Base-by-base conservation (phyloP, 2,113 vertebrate species). In the Dromaius novaehollandiae region DNA sequence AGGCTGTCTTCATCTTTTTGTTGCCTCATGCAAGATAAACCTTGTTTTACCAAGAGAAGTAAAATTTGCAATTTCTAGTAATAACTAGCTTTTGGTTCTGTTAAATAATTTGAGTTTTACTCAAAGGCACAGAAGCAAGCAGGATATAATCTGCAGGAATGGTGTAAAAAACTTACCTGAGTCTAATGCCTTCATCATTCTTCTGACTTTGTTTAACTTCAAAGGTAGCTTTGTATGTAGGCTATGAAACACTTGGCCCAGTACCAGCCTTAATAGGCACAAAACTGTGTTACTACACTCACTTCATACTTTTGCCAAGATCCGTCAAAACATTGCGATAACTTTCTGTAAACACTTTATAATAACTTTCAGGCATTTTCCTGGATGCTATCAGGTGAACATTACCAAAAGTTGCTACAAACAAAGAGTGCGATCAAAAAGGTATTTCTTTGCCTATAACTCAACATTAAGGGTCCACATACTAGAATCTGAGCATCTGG, bases 381-480 rank as follows among this genome's bases (percentile, higher is more conserved):
- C 13, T 63, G 53, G 18, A 7, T 76, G 15, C 81, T 77, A 26
- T 13, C 22, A 0, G 17, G 0, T 64, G 53, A 77, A 18, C 16
- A 21, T 46, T 79, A 44, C 26, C 48, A 79, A 16, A 20, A 77
- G 17, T 38, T 88, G 9, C 13, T 74, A 48, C 26, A 76, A 50
- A 73, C 34, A 38, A 66, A 65, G 22, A 66, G 18, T 38, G 28
- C 38, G 73, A 3, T 40, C 58, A n/a, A 70, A 88, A 80, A 66
- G 12, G 30, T 70, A 12, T 77, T 91, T 88, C 38, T 36, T 20
- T 32, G 19, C 36, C 36, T 83, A 32, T 66, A 56, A 66, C 42
- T 95, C 18, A 51, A 2, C 6, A 2, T 1, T 2, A 18, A 46
- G 46, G 15, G 7, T 60, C 64, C 32, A 11, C 1, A 0, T 55